Percentiles rank a stretch among this genome's conserved stretches.
phyloP scores from a whole-genome alignment of 1,140 invertebrate species.

The Heliconius melpomene region DNA sequence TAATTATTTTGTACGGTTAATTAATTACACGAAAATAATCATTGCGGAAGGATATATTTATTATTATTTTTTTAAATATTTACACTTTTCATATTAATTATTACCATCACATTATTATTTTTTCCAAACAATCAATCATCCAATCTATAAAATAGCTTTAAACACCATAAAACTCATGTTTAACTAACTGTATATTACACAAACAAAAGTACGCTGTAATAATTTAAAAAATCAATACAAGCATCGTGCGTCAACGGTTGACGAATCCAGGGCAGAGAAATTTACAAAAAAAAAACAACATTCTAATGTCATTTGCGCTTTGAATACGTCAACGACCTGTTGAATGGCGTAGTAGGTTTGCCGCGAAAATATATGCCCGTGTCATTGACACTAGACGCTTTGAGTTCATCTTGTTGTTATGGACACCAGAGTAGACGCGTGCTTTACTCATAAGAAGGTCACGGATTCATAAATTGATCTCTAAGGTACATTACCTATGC shows the following conservation, averaged over 20 bases:
- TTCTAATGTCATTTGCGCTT: constrained; percentile 37
- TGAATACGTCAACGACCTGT: constrained; percentile 34
- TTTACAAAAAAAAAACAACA: constrained; percentile 39
- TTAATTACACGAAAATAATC: too few relatives aligned
- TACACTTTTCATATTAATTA: background rate
- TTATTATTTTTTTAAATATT: background rate
- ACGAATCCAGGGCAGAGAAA: constrained; percentile 42
- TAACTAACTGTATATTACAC: background rate
- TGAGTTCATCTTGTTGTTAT: background rate
- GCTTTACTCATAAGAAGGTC: background rate
- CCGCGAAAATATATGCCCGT: constrained; percentile 31
- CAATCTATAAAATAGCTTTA: background rate
- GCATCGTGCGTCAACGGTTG: constrained; percentile 31
- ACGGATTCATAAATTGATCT: background rate
- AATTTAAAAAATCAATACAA: constrained; percentile 22
- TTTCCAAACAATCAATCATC: background rate
- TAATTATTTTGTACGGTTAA: too few relatives aligned
- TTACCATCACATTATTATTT: background rate
- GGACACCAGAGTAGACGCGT: background rate
- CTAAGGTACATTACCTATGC: background rate
- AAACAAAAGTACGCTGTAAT: constrained; percentile 14
- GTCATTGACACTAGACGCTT: constrained; percentile 26
- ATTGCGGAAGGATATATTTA: too few relatives aligned
- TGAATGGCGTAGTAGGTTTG: constrained; percentile 16
- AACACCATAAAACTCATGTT: background rate